Evolutionary conservation across 2,888 invertebrate genomes (phyloP).

Genomic region (Andricus curvator): DNA sequence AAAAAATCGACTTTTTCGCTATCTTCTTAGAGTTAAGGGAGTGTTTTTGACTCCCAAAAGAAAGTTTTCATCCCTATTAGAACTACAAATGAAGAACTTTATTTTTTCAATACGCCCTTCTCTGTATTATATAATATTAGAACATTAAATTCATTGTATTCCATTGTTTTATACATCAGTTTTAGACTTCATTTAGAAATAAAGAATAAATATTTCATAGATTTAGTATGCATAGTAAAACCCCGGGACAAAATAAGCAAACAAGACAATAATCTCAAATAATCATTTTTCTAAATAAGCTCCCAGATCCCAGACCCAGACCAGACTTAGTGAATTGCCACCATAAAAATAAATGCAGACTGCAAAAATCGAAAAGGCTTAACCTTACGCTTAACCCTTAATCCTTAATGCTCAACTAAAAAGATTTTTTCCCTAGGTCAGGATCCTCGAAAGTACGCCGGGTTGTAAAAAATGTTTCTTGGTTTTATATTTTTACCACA

Average conservation of each 20-base stretch:
- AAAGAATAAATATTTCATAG: not conserved
- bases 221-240: not conserved
- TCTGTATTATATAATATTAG: too few relatives aligned
- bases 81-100: not conserved
- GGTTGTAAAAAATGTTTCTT: constrained; percentile 25
- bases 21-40: too few relatives aligned
- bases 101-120: too few relatives aligned
- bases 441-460: not conserved
- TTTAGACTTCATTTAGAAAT: not conserved
- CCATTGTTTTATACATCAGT: not conserved
- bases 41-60: too few relatives aligned
- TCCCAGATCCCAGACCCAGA: not conserved
- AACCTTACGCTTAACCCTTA: not conserved
- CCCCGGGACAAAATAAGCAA: not conserved
- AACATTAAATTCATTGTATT: not conserved
- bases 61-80: too few relatives aligned
- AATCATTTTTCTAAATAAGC: not conserved
- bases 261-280: not conserved
- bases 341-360: not conserved
- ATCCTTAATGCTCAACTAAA: not conserved
- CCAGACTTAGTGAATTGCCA: not conserved
- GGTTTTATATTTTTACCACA: constrained; percentile 39
- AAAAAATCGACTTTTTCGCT: too few relatives aligned
- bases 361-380: constrained; percentile 1
- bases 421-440: not conserved